Percentiles rank a stretch among this genome's conserved stretches.
Evolutionary conservation across 30 jellyfish, hydroid and myxozoan genomes (phyloP).

Genomic region (Cassiopea andromeda): DNA sequence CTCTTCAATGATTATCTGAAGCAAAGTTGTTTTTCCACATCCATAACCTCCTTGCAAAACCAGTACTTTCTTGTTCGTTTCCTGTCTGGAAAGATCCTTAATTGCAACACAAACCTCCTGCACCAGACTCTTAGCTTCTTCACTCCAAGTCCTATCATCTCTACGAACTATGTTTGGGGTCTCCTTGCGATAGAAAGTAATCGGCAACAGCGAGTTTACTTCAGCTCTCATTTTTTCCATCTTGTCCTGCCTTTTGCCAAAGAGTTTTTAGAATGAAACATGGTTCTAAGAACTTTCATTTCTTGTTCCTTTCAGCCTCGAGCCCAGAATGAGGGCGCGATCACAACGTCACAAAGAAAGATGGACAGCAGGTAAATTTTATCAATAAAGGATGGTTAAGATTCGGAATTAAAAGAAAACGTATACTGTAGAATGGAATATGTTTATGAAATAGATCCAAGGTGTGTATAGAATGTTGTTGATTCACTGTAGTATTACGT

Average conservation of each 20-base stretch:
- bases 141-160: not conserved
- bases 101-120: not conserved
- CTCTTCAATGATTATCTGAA: slow-evolving; percentile 2
- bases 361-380: slow-evolving; percentile 25
- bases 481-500: not conserved
- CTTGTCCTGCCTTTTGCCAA: not conserved
- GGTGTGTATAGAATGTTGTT: slow-evolving; percentile 38
- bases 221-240: not conserved
- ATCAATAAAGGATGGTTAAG: not conserved
- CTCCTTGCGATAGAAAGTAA: slow-evolving; percentile 2
- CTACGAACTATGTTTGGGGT: too few relatives aligned
- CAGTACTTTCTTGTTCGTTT: not conserved
- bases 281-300: not conserved
- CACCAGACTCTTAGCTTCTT: not conserved
- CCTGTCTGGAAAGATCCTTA: not conserved
- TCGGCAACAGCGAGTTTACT: not conserved
- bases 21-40: slow-evolving; percentile 29
- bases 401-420: not conserved
- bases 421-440: slow-evolving; percentile 61
- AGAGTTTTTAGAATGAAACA: not conserved
- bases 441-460: slow-evolving; percentile 94
- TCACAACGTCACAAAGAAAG: slow-evolving; percentile 24
- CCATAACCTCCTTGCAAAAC: slow-evolving; percentile 48
- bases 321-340: not conserved
- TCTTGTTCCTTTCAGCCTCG: slow-evolving; percentile 3